Evolutionary conservation across 2,888 invertebrate species (phyloP), one percentile per base, ranked within the genome.

Genomic region (Didymodactylos carnosus): DNA sequence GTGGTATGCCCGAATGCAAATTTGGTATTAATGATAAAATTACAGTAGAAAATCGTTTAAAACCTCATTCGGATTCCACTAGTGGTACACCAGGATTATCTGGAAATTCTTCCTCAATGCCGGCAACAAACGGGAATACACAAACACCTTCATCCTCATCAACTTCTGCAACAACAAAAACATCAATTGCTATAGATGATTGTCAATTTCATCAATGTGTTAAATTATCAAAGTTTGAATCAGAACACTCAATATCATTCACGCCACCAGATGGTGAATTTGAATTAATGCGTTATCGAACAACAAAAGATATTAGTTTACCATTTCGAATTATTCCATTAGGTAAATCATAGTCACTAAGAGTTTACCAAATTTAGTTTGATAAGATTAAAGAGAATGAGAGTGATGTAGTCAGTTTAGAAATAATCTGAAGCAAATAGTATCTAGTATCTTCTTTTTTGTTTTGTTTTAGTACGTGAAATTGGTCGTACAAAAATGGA

Each of bases 201-300:
- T 98, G 98, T 80, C 98, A 99, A 86, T 99, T 99, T 86, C 98
- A 99, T 85, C 98, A 99, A 85, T 99, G 98, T 83, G 98, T 99
- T 71, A 98, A 98, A 83, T 87, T 99, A 75, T 94, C 94, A 84
- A 98, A 98, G 87, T 99, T 99, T 83, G 98, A 99, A 86, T 97
- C 97, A 0, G 98, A 99, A 84, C 98, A 98, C 87, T 94, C 95
- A 82, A 99, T 99, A 82, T 94, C 94, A 79, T 99, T 99, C 86
- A 98, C 99, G 81, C 98, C 98, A 76, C 98, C 98, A 1, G 98
- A 99, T 84, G 98, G 98, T 69, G 98, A 99, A 87, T 99, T 95
- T 82, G 98, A 99, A 84, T 88, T 99, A 40, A 99, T 99, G 98
- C 90, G 94, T 89, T 98, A 98, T 85, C 91, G 98, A 76, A 98